Base-by-base conservation (phyloP, 2,888 invertebrate species). In the Acrocyrtus sp. region DNA sequence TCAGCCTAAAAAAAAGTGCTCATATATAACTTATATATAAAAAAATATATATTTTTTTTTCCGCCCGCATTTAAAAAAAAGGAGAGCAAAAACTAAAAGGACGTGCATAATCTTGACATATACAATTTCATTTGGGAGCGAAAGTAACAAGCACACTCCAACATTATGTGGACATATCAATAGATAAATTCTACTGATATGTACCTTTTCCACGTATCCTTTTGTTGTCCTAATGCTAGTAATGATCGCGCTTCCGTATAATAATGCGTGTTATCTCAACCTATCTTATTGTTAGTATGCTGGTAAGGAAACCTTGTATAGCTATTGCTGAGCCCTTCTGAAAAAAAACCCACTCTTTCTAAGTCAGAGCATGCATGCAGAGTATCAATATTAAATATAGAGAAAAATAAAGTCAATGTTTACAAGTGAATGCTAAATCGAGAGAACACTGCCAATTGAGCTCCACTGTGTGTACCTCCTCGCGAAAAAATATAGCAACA, bases 381-480 rank as follows among this genome's bases (percentile, higher is more conserved):
- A 26, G 43, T 68, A 68, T 61, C 39, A 61, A 61, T 54, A 68
- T 53, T 47, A 68, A 24, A 53, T 39, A 60, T 10, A n/a, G n/a
- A n/a, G n/a, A n/a, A n/a, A n/a, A 39, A 69, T 53, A 69, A 56
- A 56, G 56, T 56, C 47, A 62, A 47, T 62, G 69, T 62, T 69
- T 69, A 29, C 53, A 48, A 39, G 27, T 70, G 70, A 70, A 62
- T 70, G 62, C 51, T 62, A 63, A 70, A 70, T 70, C 62, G 70
- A 57, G 54, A 57, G 47, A 62, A 62, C 50, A 63, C 19, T 50
- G 41, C 68, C 56, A 67, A 50, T 67, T 58, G 58, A 67, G 51
- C 58, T 50, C 12, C 12, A 34, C 34, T 8, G 12, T 34, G 5
- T 34, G 34, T 12, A 34, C 34, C 12, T 34, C 6, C 34, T n/a